Percentiles rank a stretch among this genome's conserved stretches.
phyloP scores from a whole-genome alignment of 2,888 invertebrate genomes.

The Piscicola geometra region DNA sequence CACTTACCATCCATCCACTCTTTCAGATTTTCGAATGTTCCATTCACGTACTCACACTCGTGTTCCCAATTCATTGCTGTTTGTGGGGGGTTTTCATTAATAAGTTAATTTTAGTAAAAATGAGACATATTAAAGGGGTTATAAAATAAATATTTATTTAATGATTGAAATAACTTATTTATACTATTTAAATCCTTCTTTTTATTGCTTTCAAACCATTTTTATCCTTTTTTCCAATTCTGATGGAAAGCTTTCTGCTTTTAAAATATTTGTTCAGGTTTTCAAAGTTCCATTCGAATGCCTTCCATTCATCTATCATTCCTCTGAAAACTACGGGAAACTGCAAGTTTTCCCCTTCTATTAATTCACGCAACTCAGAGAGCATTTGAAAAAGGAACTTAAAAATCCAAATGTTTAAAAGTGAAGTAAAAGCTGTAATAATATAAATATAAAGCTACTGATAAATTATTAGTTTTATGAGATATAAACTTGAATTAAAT shows the following conservation, averaged over 20 bases:
- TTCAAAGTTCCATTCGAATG: slow-evolving; percentile 47
- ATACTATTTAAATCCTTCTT: too few relatives aligned
- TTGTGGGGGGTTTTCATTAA: not conserved
- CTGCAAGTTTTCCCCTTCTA: too few relatives aligned
- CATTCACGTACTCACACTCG: not conserved
- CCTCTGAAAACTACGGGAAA: slow-evolving; percentile 38
- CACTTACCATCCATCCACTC: slow-evolving; percentile 49
- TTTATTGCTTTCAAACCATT: too few relatives aligned
- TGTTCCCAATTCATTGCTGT: not conserved
- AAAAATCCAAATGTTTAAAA: too few relatives aligned
- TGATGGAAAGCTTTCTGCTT: slow-evolving; percentile 45
- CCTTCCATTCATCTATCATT: slow-evolving; percentile 44
- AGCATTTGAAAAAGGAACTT: too few relatives aligned
- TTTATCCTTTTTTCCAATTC: slow-evolving; percentile 44
- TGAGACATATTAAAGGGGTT: too few relatives aligned
- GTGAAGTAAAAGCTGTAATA: too few relatives aligned
- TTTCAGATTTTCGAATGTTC: not conserved
- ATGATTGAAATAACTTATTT: not conserved
- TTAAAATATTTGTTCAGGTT: slow-evolving; percentile 44
- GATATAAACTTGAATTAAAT: too few relatives aligned
- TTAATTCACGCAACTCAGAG: too few relatives aligned
- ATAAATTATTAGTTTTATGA: too few relatives aligned
- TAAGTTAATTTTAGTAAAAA: too few relatives aligned
- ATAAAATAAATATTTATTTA: not conserved
- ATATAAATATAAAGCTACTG: too few relatives aligned